Evolutionary conservation across 2,113 vertebrate genomes (phyloP).

Genomic region (Synodontis membranacea): DNA sequence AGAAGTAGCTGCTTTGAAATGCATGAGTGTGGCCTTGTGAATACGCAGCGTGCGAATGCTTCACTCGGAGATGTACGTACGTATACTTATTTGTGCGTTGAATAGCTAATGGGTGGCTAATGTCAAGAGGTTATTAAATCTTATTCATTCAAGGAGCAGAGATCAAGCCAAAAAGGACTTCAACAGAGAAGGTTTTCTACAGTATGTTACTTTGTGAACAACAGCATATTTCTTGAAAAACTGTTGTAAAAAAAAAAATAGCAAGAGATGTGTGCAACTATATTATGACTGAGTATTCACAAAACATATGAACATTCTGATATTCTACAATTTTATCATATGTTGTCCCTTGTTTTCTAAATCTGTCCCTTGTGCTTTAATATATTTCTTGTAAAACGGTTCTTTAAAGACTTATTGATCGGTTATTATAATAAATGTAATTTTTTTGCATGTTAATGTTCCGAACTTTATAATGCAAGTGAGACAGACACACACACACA

Average conservation of each 20-base stretch:
- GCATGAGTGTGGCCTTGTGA: constrained; percentile 25
- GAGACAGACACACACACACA: too few species aligned
- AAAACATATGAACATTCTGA: neutral
- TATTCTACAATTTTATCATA: neutral
- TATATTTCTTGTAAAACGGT: neutral
- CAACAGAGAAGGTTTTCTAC: neutral
- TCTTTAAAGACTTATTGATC: neutral
- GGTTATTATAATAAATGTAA: neutral
- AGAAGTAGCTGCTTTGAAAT: constrained; percentile 44
- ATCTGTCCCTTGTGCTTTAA: neutral
- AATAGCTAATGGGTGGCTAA: neutral
- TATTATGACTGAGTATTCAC: neutral
- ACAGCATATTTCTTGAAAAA: neutral
- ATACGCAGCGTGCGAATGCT: constrained; percentile 49
- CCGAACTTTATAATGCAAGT: neutral
- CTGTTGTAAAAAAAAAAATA: neutral
- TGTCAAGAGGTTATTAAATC: neutral
- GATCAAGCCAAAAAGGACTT: neutral
- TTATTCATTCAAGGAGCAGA: neutral
- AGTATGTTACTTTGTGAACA: neutral
- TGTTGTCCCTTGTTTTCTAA: neutral
- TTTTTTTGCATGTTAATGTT: neutral
- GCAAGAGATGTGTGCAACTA: neutral
- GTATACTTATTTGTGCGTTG: constrained; percentile 4
- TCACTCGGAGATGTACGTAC: constrained; percentile 8